Conservation (phyloP, 37 sponge, comb jelly and placozoan species). For the Dysidea cf. avara region DNA sequence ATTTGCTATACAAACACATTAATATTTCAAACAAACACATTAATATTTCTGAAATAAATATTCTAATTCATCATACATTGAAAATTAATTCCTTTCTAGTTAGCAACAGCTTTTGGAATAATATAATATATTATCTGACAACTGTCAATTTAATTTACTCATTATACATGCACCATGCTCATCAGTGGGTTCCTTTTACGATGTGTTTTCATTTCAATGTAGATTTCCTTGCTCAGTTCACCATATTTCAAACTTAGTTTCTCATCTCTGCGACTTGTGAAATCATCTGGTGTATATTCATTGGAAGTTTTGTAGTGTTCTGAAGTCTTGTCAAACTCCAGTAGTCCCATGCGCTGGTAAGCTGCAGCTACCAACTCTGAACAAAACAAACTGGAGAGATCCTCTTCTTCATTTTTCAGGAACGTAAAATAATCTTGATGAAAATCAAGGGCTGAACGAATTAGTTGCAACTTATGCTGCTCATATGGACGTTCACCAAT, state of each 20-base stretch:
- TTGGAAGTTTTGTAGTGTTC: too few relatives aligned
- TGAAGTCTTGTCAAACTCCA: background rate
- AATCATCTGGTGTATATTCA: constrained; percentile 11
- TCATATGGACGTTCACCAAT: background rate
- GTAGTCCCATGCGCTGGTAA: constrained; percentile 18
- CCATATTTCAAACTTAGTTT: constrained; percentile 11
- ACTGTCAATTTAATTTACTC: too few relatives aligned
- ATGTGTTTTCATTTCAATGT: constrained; percentile 65
- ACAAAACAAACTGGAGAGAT: constrained; percentile 12
- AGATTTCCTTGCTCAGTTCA: constrained; percentile 35
- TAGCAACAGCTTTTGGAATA: too few relatives aligned
- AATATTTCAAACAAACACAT: too few relatives aligned
- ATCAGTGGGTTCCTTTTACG: too few relatives aligned
- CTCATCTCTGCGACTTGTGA: background rate
- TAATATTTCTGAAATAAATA: too few relatives aligned
- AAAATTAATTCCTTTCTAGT: too few relatives aligned
- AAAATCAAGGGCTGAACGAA: constrained; percentile 3
- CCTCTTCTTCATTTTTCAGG: constrained; percentile 11
- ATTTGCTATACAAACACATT: too few relatives aligned
- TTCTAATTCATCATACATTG: too few relatives aligned
- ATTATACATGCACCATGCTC: too few relatives aligned
- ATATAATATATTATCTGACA: too few relatives aligned
- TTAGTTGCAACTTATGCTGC: background rate
- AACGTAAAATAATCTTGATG: background rate
- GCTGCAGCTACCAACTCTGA: constrained; percentile 32